A percentile compares a stretch with the other conserved stretches of the same genome.
phyloP scores from a whole-genome alignment of 2,113 vertebrate species.

The Pterocles burchelli region DNA sequence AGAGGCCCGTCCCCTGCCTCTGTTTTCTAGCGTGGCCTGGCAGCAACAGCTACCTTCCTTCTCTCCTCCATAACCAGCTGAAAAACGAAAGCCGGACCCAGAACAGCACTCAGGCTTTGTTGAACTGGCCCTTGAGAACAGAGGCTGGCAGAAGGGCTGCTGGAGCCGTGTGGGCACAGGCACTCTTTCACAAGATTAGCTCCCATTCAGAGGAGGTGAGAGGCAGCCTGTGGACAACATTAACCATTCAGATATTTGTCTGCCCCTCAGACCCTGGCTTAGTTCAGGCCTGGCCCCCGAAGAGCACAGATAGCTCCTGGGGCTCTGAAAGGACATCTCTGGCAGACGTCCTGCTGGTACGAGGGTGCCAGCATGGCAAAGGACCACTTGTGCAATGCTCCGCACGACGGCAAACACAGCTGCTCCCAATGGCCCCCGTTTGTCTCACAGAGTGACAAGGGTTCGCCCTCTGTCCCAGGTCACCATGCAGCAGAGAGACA shows the following conservation, averaged over 20 bases:
- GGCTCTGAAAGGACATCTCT: background rate
- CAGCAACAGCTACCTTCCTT: background rate
- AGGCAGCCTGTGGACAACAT: background rate
- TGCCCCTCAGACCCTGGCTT: background rate
- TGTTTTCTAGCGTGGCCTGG: background rate
- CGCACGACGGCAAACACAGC: fast-evolving
- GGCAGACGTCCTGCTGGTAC: background rate
- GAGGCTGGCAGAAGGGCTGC: background rate
- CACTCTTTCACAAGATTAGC: background rate
- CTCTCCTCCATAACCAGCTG: background rate
- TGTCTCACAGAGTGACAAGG: background rate
- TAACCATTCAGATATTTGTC: background rate
- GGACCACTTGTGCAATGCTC: background rate
- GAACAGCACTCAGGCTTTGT: background rate
- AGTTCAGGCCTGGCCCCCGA: background rate
- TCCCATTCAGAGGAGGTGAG: background rate
- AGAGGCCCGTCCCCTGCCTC: background rate
- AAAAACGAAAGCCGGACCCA: background rate
- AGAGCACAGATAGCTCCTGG: fast-evolving
- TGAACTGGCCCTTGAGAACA: background rate
- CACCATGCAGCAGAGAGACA: background rate
- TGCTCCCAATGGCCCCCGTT: fast-evolving
- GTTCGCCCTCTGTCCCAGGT: background rate
- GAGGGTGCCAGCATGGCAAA: background rate
- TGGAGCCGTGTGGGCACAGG: background rate